These are phyloP conservation scores for Pygocentrus nattereri DNA, from an alignment of 2,797 vertebrate genomes.

Conservation along the genomic window DNA sequence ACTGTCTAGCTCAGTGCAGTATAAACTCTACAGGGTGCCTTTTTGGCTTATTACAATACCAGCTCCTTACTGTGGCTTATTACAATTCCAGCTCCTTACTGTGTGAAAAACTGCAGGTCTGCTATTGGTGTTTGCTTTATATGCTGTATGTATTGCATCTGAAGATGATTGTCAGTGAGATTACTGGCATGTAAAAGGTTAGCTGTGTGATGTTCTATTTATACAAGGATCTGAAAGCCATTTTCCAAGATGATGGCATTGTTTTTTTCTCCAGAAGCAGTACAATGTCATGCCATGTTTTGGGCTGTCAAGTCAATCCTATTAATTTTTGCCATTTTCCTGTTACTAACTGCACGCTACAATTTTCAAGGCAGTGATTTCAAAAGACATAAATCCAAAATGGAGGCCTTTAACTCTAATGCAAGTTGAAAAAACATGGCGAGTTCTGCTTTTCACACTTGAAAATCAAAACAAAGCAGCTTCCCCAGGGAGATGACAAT, in stretches of 20 bases:
- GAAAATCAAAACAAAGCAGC: constrained; percentile 22
- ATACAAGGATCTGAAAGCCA: constrained; percentile 39
- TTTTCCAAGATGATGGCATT: constrained; percentile 45
- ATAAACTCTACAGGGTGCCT: neutral
- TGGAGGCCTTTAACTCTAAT: neutral
- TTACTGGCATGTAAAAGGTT: constrained; percentile 49
- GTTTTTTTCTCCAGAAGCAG: constrained; percentile 42
- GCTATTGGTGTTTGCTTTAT: neutral
- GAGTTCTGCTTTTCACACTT: neutral
- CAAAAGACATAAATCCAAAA: constrained; percentile 28
- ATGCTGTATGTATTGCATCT: constrained; percentile 22
- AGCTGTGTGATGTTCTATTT: constrained; percentile 54
- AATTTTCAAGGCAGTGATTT: constrained; percentile 42
- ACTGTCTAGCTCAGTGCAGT: neutral
- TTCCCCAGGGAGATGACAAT: constrained; percentile 45
- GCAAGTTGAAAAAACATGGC: constrained; percentile 27
- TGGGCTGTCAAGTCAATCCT: constrained; percentile 39
- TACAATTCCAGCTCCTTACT: neutral
- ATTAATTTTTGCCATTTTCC: constrained; percentile 64
- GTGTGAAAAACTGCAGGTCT: neutral
- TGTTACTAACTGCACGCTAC: constrained; percentile 62
- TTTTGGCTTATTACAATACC: neutral
- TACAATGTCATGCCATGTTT: constrained; percentile 48
- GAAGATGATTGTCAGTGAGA: constrained; percentile 52
- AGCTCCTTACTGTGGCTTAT: neutral